Evolutionary conservation across 1,140 invertebrate species (phyloP), one percentile per base, ranked within the genome.

Genomic region (Eumeta japonica): DNA sequence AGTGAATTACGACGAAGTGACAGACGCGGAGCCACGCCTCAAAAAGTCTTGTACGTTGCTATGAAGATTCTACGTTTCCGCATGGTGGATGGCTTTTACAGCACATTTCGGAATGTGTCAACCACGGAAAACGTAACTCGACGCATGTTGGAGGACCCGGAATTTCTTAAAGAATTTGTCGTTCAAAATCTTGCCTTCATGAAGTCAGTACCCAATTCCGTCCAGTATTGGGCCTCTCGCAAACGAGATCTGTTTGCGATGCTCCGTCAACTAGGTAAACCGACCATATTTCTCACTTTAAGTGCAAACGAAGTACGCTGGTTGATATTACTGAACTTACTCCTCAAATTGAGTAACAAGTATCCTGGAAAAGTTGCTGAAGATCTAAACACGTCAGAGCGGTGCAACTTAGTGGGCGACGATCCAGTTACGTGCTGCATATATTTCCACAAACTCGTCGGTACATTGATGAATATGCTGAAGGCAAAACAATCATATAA

Each of bases 271-370:
- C n/a, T n/a, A n/a, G n/a, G n/a, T n/a, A n/a, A n/a, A n/a, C n/a
- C n/a, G n/a, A n/a, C 56, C 30, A 15, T 47, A 10, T 56, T 53
- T 12, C 41, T 58, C 19, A 54, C 53, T 46, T 12, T 59, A 40
- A 54, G 53, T 48, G 53, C 56, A 5, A 56, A 59, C 39, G 56
- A 59, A 45, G 28, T 56, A 52, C 41, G 31, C 36, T 59, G 56
- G 49, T 13, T 44, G 32, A 36, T 13, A 45, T 28, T 58, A 30
- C 46, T 58, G 3, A 52, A 17, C 36, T 34, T 50, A 49, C 46
- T 58, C 5, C 50, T 49, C 28, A 58, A 53, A n/a, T n/a, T n/a
- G n/a, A n/a, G n/a, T n/a, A n/a, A n/a, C n/a, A n/a, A n/a, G n/a
- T n/a, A n/a, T n/a, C 44, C 47, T 10, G 50, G 49, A 10, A 52